Evolutionary conservation across 1,140 invertebrate species (phyloP).

Genomic region (Spodoptera litura): DNA sequence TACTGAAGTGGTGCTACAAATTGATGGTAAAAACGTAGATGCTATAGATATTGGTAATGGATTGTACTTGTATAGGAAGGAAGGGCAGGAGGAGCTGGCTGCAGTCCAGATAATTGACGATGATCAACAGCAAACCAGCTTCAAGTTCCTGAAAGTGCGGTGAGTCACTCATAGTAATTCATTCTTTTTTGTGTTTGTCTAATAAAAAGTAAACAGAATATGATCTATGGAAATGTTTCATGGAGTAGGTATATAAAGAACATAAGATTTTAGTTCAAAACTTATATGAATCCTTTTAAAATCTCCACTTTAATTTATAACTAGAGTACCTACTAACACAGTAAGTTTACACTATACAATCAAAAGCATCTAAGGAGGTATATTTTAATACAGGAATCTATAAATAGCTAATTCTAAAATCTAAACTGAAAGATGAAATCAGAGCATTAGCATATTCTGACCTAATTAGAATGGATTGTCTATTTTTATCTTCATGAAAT

Average conservation of each 20-base stretch:
- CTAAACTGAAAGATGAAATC: not conserved
- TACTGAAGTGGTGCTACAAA: slow-evolving; percentile 81
- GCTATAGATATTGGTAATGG: slow-evolving; percentile 84
- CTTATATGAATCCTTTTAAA: too few species aligned
- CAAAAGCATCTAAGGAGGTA: too few species aligned
- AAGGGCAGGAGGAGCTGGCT: slow-evolving; percentile 77
- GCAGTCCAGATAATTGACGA: slow-evolving; percentile 81
- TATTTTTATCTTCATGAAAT: too few species aligned
- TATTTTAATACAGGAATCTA: not conserved
- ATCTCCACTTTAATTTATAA: too few species aligned
- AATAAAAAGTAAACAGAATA: too few species aligned
- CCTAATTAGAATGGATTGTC: not conserved
- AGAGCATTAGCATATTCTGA: not conserved
- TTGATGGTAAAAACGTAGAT: slow-evolving; percentile 84
- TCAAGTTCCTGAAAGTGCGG: slow-evolving; percentile 85
- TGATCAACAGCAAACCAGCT: slow-evolving; percentile 72
- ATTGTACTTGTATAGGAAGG: slow-evolving; percentile 82
- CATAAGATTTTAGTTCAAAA: too few species aligned
- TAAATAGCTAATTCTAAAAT: not conserved
- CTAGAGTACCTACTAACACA: too few species aligned
- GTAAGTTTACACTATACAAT: too few species aligned
- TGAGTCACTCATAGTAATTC: slow-evolving; percentile 55
- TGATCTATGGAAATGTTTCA: too few species aligned
- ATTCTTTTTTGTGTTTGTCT: too few species aligned
- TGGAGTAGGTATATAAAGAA: too few species aligned